phyloP scores from a whole-genome alignment of 2,888 invertebrate genomes.

The Phrixothrix hirtus region DNA sequence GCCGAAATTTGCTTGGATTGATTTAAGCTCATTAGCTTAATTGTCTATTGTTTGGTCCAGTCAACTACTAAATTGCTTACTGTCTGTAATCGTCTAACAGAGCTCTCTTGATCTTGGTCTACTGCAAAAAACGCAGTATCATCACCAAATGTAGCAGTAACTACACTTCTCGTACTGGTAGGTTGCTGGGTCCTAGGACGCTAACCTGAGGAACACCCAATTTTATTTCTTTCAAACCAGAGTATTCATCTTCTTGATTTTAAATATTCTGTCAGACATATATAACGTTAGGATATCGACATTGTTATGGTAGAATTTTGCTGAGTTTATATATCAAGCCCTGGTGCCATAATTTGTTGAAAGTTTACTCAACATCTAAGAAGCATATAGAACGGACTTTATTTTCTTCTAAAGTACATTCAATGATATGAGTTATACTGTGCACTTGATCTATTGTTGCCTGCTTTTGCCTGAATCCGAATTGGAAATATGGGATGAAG shows the following conservation, averaged over 20 bases:
- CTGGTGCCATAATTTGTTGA: slow-evolving; percentile 2
- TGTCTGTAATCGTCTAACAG: neutral
- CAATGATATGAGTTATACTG: neutral
- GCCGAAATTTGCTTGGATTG: neutral
- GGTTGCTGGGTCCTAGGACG: no score
- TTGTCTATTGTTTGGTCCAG: neutral
- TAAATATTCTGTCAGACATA: no score
- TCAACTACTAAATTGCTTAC: neutral
- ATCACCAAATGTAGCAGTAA: neutral
- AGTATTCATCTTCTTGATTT: neutral
- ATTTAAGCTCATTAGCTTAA: neutral
- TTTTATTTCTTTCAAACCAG: neutral
- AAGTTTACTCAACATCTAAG: neutral
- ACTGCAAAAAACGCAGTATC: neutral
- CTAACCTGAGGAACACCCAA: no score
- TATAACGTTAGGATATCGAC: no score
- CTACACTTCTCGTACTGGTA: no score
- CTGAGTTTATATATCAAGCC: neutral
- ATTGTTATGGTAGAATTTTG: neutral
- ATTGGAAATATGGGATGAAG: neutral
- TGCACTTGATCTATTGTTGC: slow-evolving; percentile 1
- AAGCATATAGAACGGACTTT: neutral
- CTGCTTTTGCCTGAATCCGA: neutral
- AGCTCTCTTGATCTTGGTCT: neutral
- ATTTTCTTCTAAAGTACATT: neutral